Base-by-base conservation (phyloP, 2,888 invertebrate genomes). In the Pristionchus arcanus region DNA sequence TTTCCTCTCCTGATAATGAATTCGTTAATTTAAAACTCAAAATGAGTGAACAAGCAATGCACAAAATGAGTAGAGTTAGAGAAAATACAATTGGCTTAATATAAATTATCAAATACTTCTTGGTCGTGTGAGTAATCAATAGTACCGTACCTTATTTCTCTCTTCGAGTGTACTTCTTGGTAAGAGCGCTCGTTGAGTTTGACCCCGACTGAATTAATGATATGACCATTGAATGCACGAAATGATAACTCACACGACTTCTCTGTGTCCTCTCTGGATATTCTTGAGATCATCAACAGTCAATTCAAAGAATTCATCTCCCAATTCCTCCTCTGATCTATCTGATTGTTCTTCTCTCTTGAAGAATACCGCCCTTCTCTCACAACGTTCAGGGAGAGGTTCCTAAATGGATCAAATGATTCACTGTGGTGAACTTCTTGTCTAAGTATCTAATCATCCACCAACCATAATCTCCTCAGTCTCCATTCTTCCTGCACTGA, bases 221-320 rank as follows among this genome's bases (percentile, higher is more conserved):
- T 85, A 34, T 63, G 1, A 63, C 2, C 31, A 63, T 11, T 16
- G 63, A 86, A 53, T 31, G 37, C 37, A n/a, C 19, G 7, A 87
- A 15, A 59, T 25, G 31, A 25, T 19, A 37, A 49, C 87, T 71
- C 25, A 87, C 87, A 87, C 87, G 42, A 21, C 31, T 28, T 87
- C 87, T 28, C 71, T 34, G 13, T 59, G 71, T 19, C 25, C 87
- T 31, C 42, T 87, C 71, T 87, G 87, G 16, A 87, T 87, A 28
- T 42, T 87, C 87, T 87, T 87, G 19, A 87, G 49, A 71, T 87
- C 87, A 34, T 87, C 87, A 15, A 87, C 87, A 42, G 87, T 87
- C 87, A 87, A 71, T 28, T 87, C 87, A 31, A 71, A 87, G 87
- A 87, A 87, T 71, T 87, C 71, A 28, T 87, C 87, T 28, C 87